phyloP scores from a whole-genome alignment of 2,888 invertebrate genomes.

The Tenthredo livida region DNA sequence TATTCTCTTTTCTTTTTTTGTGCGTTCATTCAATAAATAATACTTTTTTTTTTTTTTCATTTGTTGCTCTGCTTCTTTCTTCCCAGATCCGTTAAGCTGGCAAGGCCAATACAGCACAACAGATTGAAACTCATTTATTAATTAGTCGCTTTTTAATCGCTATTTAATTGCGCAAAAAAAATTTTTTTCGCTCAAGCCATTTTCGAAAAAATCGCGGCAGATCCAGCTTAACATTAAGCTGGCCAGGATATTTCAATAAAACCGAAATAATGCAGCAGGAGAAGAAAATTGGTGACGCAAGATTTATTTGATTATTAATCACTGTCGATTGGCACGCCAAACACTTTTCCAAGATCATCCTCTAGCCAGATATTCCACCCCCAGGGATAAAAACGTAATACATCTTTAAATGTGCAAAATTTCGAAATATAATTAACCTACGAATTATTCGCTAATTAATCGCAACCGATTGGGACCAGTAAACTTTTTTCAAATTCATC shows the following conservation, averaged over 20 bases:
- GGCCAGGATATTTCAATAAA: too few relatives aligned
- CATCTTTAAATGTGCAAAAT: background rate
- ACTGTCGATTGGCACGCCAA: background rate
- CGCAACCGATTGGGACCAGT: background rate
- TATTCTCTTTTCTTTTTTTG: too few relatives aligned
- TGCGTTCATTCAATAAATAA: too few relatives aligned
- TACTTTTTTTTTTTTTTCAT: too few relatives aligned
- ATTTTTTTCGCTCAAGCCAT: too few relatives aligned
- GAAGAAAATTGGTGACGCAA: background rate
- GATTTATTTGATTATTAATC: background rate
- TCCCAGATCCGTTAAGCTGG: constrained; percentile 23
- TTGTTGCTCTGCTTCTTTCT: too few relatives aligned
- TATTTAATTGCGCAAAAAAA: background rate
- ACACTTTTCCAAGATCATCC: background rate
- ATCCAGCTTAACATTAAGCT: too few relatives aligned
- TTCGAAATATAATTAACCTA: background rate
- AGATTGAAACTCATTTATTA: background rate
- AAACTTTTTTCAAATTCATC: too few relatives aligned
- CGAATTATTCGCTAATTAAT: background rate
- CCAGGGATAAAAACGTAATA: background rate
- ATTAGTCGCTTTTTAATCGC: constrained; percentile 10
- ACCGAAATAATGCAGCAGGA: background rate
- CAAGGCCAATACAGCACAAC: constrained; percentile 29
- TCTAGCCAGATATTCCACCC: background rate
- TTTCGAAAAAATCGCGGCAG: too few relatives aligned